phyloP scores from a whole-genome alignment of 1,140 invertebrate species.

The Chrysomallon squamiferum region DNA sequence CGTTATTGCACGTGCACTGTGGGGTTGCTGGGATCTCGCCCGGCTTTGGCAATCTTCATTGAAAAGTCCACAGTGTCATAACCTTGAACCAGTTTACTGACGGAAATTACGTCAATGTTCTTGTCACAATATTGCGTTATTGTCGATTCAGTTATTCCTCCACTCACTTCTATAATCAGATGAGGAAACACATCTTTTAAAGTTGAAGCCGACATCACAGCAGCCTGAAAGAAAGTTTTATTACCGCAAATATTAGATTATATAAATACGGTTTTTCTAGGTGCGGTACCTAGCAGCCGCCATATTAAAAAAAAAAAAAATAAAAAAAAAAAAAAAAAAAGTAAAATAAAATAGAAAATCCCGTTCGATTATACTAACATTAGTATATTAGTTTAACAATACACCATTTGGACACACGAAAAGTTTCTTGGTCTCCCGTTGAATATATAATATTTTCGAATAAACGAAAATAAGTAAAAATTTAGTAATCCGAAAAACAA shows the following conservation, averaged over 20 bases:
- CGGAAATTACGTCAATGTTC: conserved; percentile 64
- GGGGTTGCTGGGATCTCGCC: conserved; percentile 51
- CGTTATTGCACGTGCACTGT: conserved; percentile 21
- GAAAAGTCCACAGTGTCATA: conserved; percentile 64
- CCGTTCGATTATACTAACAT: not conserved
- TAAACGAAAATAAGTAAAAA: no score
- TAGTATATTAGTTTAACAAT: no score
- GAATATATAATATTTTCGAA: no score
- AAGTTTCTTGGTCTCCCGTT: no score
- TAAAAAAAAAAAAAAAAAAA: conserved; percentile 4
- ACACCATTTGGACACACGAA: no score
- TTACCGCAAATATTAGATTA: no score
- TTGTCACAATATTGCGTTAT: conserved; percentile 51
- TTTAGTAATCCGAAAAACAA: no score
- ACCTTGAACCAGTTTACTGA: conserved; percentile 63
- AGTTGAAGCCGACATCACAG: conserved; percentile 39
- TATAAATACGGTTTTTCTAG: no score
- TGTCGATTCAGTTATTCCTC: conserved; percentile 61
- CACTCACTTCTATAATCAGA: conserved; percentile 63
- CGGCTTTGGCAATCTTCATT: conserved; percentile 61
- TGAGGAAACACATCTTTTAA: conserved; percentile 58
- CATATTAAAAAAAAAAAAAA: conserved; percentile 9
- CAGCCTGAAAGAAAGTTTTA: conserved; percentile 11
- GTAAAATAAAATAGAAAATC: not conserved
- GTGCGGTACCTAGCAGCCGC: no score